Conservation (phyloP, 2,797 vertebrate genomes). For the Vireo griseus region DNA sequence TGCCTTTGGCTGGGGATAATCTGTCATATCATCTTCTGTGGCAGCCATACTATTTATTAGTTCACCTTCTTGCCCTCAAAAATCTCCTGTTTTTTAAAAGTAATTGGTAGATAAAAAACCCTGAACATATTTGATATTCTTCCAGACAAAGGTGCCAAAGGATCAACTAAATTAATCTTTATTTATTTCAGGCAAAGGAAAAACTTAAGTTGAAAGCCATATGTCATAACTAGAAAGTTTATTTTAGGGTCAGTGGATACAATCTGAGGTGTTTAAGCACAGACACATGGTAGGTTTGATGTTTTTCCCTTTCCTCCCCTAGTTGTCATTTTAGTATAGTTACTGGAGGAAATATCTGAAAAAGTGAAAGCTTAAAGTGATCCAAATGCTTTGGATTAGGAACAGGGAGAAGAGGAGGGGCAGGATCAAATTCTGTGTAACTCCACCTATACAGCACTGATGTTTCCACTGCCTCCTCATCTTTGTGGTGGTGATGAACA, state of each 20-base stretch:
- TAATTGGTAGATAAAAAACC: fast-evolving
- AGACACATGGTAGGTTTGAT: neutral
- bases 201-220: neutral
- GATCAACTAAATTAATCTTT: neutral
- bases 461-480: neutral
- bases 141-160: neutral
- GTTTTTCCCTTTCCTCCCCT: neutral
- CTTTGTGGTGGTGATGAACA: neutral
- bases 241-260: neutral
- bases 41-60: neutral
- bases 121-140: neutral
- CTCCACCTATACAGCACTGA: fast-evolving
- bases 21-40: neutral
- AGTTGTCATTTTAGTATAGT: neutral
- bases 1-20: neutral
- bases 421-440: neutral
- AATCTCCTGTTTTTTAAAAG: neutral
- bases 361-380: neutral
- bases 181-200: neutral
- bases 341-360: neutral
- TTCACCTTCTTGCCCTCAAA: neutral
- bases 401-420: neutral
- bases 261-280: neutral
- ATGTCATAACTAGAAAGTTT: neutral
- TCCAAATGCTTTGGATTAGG: neutral